Percentiles rank a stretch among this genome's conserved stretches.
phyloP scores from a whole-genome alignment of 2,113 vertebrate genomes.

The Eupsittula cactorum region DNA sequence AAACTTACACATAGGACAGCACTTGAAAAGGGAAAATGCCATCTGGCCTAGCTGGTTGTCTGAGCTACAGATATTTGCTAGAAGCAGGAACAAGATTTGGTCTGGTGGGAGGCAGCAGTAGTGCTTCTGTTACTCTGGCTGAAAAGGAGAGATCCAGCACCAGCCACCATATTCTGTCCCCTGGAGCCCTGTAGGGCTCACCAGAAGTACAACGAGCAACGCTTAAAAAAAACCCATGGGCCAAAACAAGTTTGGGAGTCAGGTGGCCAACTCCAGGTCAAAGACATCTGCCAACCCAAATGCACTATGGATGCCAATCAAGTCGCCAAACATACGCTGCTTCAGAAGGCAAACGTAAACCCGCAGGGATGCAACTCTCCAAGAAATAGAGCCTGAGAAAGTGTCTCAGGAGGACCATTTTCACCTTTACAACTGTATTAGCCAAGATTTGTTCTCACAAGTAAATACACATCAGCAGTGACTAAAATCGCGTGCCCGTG shows the following conservation, averaged over 20 bases:
- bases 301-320: not conserved
- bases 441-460: not conserved
- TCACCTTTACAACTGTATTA: not conserved
- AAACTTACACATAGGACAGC: not conserved
- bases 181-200: not conserved
- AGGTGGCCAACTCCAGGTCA: not conserved
- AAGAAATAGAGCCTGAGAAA: not conserved
- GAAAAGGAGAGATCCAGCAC: not conserved
- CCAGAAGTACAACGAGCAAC: not conserved
- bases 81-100: not conserved
- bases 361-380: not conserved
- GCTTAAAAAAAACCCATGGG: not conserved
- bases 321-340: not conserved
- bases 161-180: not conserved
- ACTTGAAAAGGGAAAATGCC: not conserved
- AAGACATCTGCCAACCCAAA: not conserved
- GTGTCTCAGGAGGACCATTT: not conserved
- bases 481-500: not conserved
- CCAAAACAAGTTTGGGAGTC: not conserved
- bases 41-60: not conserved
- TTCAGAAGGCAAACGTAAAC: not conserved
- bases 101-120: not conserved
- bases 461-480: not conserved
- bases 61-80: not conserved
- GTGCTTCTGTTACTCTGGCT: not conserved